These are phyloP conservation scores for Oryzias curvinotus DNA, from an alignment of 2,113 vertebrate genomes.

Conservation along the genomic window DNA sequence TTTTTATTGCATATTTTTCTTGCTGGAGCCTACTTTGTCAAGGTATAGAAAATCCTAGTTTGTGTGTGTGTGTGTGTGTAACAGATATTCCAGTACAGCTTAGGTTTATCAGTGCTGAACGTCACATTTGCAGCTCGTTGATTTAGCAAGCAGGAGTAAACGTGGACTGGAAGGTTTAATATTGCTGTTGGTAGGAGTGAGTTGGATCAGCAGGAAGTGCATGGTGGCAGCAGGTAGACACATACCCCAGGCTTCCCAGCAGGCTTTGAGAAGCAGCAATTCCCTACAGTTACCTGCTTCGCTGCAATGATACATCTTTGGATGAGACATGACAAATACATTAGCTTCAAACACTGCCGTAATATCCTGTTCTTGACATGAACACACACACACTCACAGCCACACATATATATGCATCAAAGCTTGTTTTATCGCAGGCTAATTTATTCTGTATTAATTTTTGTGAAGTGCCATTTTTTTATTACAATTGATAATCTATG, in stretches of 20 bases:
- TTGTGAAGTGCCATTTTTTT: constrained; percentile 63
- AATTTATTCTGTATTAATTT: constrained; percentile 73
- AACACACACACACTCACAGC: constrained; percentile 39
- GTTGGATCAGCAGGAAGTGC: constrained; percentile 50
- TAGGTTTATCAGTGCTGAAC: constrained; percentile 21
- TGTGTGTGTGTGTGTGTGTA: constrained; percentile 30
- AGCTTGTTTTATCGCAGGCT: constrained; percentile 52
- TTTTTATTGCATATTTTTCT: constrained; percentile 11
- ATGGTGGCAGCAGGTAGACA: constrained; percentile 15
- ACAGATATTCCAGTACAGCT: constrained; percentile 31
- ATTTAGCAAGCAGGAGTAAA: constrained; percentile 27
- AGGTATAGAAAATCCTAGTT: constrained; percentile 23
- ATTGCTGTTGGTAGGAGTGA: constrained; percentile 43
- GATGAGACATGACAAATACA: constrained; percentile 59
- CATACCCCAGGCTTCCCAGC: constrained; percentile 34
- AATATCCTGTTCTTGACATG: constrained; percentile 65
- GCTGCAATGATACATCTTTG: constrained; percentile 37
- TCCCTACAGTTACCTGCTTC: constrained; percentile 29
- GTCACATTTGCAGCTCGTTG: constrained; percentile 30
- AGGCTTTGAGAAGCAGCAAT: constrained; percentile 17
- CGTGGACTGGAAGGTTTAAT: constrained; percentile 37
- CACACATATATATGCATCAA: constrained; percentile 57
- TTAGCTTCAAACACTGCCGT: constrained; percentile 57
- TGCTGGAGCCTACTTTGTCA: constrained; percentile 10
- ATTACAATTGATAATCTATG: constrained; percentile 73